Percentiles rank a stretch among this genome's conserved stretches.
Conservation (phyloP, 2,888 invertebrate genomes). For the Rhagonycha fulva region DNA sequence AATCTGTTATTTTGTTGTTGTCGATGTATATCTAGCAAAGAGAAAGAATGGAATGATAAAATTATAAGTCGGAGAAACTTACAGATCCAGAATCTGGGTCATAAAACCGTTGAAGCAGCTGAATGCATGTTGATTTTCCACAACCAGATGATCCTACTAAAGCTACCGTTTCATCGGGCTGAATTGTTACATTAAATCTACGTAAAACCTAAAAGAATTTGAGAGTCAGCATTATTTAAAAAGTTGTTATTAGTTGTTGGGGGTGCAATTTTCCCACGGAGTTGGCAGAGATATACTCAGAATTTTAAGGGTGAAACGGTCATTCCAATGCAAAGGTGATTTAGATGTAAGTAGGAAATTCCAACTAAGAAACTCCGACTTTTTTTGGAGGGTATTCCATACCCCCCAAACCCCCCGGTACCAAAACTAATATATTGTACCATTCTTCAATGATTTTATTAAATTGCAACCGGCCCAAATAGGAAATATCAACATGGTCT, state of each 20-base stretch:
- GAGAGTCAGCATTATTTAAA: constrained; percentile 72
- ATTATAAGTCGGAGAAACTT: constrained; percentile 56
- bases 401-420: too few species aligned
- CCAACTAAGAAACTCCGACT: too few species aligned
- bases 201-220: constrained; percentile 56
- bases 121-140: constrained; percentile 79
- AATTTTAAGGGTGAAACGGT: too few species aligned
- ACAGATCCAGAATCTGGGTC: constrained; percentile 70
- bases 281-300: too few species aligned
- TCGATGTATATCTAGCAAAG: constrained; percentile 64
- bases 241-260: constrained; percentile 61
- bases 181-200: constrained; percentile 68
- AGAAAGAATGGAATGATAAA: background rate
- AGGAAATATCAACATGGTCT: too few species aligned
- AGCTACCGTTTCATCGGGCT: constrained; percentile 76
- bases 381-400: too few species aligned
- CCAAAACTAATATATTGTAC: too few species aligned
- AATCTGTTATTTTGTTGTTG: constrained; percentile 66
- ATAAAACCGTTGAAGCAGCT: constrained; percentile 75
- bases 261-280: too few species aligned
- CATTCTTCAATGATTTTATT: too few species aligned
- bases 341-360: too few species aligned
- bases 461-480: too few species aligned
- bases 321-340: too few species aligned
- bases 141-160: constrained; percentile 75